These are phyloP conservation scores for Masnerella sp. DNA, from an alignment of 2,888 invertebrate genomes.

Conservation along the genomic window DNA sequence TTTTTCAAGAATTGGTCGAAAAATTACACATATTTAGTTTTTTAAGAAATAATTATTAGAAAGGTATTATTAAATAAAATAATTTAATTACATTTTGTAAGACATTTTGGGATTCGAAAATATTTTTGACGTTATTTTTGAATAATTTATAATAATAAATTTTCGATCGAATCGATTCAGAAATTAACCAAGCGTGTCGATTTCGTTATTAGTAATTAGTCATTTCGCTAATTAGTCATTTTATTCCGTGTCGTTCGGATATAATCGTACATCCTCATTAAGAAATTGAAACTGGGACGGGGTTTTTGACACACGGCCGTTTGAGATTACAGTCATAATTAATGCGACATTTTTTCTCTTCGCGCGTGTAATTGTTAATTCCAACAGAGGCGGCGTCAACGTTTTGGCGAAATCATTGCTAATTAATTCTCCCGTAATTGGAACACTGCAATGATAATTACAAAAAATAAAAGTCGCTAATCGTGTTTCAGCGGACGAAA, in stretches of 20 bases:
- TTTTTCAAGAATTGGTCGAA: no score
- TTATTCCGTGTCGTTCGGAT: background rate
- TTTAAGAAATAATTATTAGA: no score
- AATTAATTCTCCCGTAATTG: no score
- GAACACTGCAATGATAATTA: background rate
- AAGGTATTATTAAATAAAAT: no score
- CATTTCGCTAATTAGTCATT: slow-evolving; percentile 24
- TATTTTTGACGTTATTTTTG: no score
- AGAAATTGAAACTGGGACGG: slow-evolving; percentile 16
- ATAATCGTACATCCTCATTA: slow-evolving; percentile 29
- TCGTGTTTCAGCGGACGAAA: no score
- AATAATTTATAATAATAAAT: no score
- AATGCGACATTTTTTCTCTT: slow-evolving; percentile 9
- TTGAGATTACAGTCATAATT: slow-evolving; percentile 11
- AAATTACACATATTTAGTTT: no score
- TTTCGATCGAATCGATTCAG: no score
- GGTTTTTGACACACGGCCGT: slow-evolving; percentile 7
- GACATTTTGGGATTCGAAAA: no score
- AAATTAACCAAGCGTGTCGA: background rate
- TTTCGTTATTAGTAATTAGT: slow-evolving; percentile 19
- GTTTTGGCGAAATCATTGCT: slow-evolving; percentile 1
- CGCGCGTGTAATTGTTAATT: slow-evolving; percentile 1
- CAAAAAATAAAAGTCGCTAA: no score
- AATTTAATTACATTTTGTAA: no score
- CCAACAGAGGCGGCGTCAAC: background rate